phyloP scores from a whole-genome alignment of 2,113 vertebrate species.

The Rhinoderma darwinii region DNA sequence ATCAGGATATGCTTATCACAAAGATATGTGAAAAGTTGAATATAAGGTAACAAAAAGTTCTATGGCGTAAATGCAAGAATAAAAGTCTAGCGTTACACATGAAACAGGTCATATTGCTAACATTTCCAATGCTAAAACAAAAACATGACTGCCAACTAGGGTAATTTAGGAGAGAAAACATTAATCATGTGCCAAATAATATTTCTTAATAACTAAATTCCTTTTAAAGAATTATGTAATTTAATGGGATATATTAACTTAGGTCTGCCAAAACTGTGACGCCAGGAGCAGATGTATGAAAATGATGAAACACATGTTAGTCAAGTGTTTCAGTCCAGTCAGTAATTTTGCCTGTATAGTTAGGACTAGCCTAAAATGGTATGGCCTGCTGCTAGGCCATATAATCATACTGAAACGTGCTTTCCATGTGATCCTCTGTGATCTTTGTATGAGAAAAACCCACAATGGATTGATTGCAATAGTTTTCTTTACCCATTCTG shows the following conservation, averaged over 20 bases:
- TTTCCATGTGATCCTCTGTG: not conserved
- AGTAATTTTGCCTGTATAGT: not conserved
- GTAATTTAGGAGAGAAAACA: not conserved
- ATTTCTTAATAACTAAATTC: constrained; percentile 2
- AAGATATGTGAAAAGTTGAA: not conserved
- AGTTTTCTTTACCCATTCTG: too few species aligned
- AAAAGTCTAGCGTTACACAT: too few species aligned
- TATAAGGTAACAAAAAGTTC: not conserved
- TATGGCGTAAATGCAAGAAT: too few species aligned
- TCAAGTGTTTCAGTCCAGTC: not conserved
- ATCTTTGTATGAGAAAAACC: not conserved
- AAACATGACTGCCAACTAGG: not conserved
- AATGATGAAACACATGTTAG: not conserved
- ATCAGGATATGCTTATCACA: not conserved
- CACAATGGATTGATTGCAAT: too few species aligned
- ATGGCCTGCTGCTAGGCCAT: not conserved
- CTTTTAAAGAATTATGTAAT: not conserved
- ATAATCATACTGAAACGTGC: not conserved
- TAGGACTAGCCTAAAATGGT: not conserved
- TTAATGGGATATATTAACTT: constrained; percentile 5
- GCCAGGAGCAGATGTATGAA: constrained; percentile 8
- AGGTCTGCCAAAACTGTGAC: not conserved
- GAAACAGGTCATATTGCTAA: not conserved
- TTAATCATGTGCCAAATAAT: not conserved
- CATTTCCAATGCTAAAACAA: not conserved